These are phyloP conservation scores for Gari tellinella DNA, from an alignment of 2,888 invertebrate genomes.

Conservation along the genomic window DNA sequence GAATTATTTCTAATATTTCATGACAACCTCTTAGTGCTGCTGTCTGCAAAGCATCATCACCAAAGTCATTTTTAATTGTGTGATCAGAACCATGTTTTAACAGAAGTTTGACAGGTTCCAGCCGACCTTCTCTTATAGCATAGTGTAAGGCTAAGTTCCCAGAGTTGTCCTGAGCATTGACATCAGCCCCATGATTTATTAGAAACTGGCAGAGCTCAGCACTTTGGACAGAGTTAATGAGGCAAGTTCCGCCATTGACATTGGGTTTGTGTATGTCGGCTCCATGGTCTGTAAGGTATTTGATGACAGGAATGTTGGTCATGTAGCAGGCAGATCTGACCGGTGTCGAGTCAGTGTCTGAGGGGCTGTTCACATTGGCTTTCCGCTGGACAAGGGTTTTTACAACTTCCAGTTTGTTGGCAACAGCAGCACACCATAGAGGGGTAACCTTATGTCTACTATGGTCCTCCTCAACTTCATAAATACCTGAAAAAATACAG, in stretches of 20 bases:
- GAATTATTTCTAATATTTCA: slow-evolving; percentile 87
- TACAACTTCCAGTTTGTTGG: slow-evolving; percentile 91
- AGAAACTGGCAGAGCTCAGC: slow-evolving; percentile 92
- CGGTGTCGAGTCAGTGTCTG: slow-evolving; percentile 93
- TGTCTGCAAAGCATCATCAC: slow-evolving; percentile 95
- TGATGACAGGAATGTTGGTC: slow-evolving; percentile 84
- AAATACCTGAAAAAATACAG: slow-evolving; percentile 66
- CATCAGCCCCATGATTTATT: slow-evolving; percentile 91
- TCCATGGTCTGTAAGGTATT: slow-evolving; percentile 80
- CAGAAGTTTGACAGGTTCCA: slow-evolving; percentile 93
- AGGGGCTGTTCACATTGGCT: slow-evolving; percentile 93
- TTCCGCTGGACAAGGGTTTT: slow-evolving; percentile 91
- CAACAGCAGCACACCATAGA: slow-evolving; percentile 96
- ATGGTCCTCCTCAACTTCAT: slow-evolving; percentile 91
- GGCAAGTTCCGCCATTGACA: slow-evolving; percentile 96
- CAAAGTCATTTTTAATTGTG: slow-evolving; percentile 90
- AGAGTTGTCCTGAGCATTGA: slow-evolving; percentile 95
- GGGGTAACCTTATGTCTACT: slow-evolving; percentile 93
- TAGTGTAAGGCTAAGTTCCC: slow-evolving; percentile 96
- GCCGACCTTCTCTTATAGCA: slow-evolving; percentile 90
- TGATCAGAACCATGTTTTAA: slow-evolving; percentile 91
- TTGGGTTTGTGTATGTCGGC: slow-evolving; percentile 90
- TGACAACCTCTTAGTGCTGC: slow-evolving; percentile 90
- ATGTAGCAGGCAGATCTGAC: slow-evolving; percentile 96
- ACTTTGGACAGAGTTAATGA: slow-evolving; percentile 96